Evolutionary conservation across 2,797 vertebrate genomes (phyloP).

Genomic region (Danio albolineatus): DNA sequence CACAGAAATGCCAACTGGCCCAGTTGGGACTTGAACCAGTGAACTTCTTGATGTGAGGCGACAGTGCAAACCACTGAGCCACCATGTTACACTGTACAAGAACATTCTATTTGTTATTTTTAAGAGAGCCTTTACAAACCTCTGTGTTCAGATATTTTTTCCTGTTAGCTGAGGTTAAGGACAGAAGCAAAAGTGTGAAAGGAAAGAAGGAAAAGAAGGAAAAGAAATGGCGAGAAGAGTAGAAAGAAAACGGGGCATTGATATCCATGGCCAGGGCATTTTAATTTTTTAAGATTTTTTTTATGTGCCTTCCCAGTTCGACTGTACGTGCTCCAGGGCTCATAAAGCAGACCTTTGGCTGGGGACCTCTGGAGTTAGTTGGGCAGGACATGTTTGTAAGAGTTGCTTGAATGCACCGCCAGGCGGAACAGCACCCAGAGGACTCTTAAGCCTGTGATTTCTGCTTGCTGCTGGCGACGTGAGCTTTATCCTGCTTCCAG

Average conservation of each 20-base stretch:
- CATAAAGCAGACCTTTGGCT: constrained; percentile 70
- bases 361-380: constrained; percentile 67
- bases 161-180: constrained; percentile 2
- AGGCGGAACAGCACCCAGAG: constrained; percentile 71
- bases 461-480: constrained; percentile 64
- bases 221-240: not conserved
- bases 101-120: not conserved
- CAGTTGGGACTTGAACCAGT: too few relatives aligned
- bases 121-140: not conserved
- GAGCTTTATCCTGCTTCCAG: constrained; percentile 67
- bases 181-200: not conserved
- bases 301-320: constrained; percentile 76
- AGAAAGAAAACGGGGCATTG: constrained; percentile 66
- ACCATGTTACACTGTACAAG: too few relatives aligned
- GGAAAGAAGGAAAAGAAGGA: constrained; percentile 20
- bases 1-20: too few relatives aligned
- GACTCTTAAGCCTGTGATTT: constrained; percentile 74
- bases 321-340: constrained; percentile 73
- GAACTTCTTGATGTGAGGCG: too few relatives aligned
- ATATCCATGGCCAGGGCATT: constrained; percentile 61
- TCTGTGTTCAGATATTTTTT: not conserved
- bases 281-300: constrained; percentile 51
- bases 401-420: constrained; percentile 75
- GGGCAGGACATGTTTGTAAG: constrained; percentile 75
- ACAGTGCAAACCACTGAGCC: too few relatives aligned